Base-by-base conservation (phyloP, 2,888 invertebrate genomes). In the Caenorhabditis japonica region DNA sequence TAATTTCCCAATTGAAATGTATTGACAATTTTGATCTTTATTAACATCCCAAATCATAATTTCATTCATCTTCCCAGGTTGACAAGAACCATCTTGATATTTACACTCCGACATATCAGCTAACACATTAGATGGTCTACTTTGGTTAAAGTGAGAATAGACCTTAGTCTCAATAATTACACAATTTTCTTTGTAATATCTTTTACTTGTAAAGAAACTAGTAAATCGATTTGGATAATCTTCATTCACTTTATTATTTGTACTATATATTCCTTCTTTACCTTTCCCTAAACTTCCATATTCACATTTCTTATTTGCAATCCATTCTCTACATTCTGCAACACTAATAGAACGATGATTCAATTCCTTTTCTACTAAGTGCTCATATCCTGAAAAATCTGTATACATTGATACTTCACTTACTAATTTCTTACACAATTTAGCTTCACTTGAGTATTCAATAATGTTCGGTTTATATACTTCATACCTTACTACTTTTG, bases 161-260 rank as follows among this genome's bases (percentile, higher is more conserved):
- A n/a, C n/a, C n/a, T 80, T 80, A 21, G 80, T 80, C 56, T 80
- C 80, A 62, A 80, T 81, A 23, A 80, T 60, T 0, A 80, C 59
- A 80, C 80, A 80, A 58, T 80, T 80, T 49, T 80, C 74, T 70
- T 80, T 80, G 44, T 69, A 59, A 72, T 78, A 80, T 62, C 64
- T 55, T 61, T 78, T 80, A 17, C 46, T 21, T n/a, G 59, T 38
- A 33, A 79, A 77, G 1, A 79, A 51, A 51, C 79, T 79, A 34
- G 79, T 75, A 43, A 79, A 81, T 78, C 79, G 13, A 70, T 79
- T 79, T 3, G 79, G 79, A 80, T 77, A 81, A 33, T 81, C 77
- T 49, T 30, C 60, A 21, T 46, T 27, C 25, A 75, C 49, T 72
- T 81, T 81, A 68, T 80, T 80, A 61, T 72, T 81, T n/a, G 77